These are phyloP conservation scores for Diadegma fenestrale DNA, from an alignment of 2,888 invertebrate genomes.

Conservation along the genomic window DNA sequence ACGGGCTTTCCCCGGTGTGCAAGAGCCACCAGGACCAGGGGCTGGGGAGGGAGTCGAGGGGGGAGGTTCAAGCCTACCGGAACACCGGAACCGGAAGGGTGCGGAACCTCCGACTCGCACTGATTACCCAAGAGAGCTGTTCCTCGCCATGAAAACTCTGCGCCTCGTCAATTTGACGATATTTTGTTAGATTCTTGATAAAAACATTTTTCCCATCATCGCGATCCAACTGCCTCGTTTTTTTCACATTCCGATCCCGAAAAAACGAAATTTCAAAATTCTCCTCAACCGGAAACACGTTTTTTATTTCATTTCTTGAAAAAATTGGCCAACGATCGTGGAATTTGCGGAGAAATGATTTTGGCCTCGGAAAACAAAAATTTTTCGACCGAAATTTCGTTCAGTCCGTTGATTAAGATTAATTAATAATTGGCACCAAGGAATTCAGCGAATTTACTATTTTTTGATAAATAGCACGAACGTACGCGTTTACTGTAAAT, in stretches of 20 bases:
- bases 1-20: constrained; percentile 72
- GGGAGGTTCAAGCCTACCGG: constrained; percentile 83
- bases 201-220: too few species aligned
- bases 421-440: not conserved
- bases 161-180: not conserved
- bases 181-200: not conserved
- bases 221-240: too few species aligned
- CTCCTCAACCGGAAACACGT: too few species aligned
- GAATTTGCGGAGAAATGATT: too few species aligned
- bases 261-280: too few species aligned
- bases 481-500: not conserved
- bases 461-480: not conserved
- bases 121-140: constrained; percentile 79
- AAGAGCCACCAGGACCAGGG: not conserved
- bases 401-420: not conserved
- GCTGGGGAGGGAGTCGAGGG: constrained; percentile 69
- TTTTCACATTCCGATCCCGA: too few species aligned
- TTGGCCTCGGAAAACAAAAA: too few species aligned
- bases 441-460: not conserved
- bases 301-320: too few species aligned
- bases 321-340: too few species aligned
- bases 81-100: constrained; percentile 85
- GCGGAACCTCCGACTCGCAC: constrained; percentile 83
- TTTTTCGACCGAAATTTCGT: too few species aligned
- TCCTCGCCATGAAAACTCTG: constrained; percentile 27